These are phyloP conservation scores for Drosophila mimetica DNA, from an alignment of 2,888 invertebrate species.

Conservation along the genomic window DNA sequence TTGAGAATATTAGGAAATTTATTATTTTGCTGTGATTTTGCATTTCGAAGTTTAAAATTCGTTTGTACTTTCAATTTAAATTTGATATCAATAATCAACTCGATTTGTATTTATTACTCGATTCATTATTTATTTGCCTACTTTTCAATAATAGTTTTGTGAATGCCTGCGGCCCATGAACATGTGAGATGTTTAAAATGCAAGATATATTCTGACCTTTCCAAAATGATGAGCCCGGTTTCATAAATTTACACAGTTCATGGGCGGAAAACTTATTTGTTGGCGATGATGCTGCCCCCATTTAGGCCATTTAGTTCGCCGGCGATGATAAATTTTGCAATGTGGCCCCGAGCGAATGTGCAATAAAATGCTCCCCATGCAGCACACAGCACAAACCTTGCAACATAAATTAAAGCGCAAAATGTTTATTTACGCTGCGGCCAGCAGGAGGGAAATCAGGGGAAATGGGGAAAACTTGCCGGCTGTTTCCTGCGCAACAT, in stretches of 20 bases:
- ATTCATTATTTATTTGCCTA: neutral
- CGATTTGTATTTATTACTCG: too few species aligned
- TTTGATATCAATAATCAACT: neutral
- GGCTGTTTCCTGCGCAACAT: conserved; percentile 69
- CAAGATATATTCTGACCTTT: neutral
- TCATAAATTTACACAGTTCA: conserved; percentile 26
- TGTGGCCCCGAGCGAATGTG: conserved; percentile 55
- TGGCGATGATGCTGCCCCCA: conserved; percentile 29
- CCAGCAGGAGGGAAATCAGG: conserved; percentile 16
- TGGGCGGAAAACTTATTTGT: conserved; percentile 28
- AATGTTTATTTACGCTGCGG: conserved; percentile 72
- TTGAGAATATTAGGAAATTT: too few species aligned
- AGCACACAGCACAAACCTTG: conserved; percentile 40
- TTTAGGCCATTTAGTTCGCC: conserved; percentile 40
- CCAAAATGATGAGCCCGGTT: neutral
- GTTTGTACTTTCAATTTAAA: neutral
- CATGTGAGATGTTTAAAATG: neutral
- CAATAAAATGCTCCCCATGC: conserved; percentile 70
- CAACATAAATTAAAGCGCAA: conserved; percentile 73
- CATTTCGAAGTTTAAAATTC: too few species aligned
- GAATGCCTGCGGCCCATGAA: neutral
- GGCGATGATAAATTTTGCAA: conserved; percentile 58
- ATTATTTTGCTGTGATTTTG: too few species aligned
- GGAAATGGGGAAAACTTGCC: conserved; percentile 33
- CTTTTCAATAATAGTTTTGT: neutral